phyloP scores from a whole-genome alignment of 1,140 invertebrate genomes.

The Panulirus ornatus region DNA sequence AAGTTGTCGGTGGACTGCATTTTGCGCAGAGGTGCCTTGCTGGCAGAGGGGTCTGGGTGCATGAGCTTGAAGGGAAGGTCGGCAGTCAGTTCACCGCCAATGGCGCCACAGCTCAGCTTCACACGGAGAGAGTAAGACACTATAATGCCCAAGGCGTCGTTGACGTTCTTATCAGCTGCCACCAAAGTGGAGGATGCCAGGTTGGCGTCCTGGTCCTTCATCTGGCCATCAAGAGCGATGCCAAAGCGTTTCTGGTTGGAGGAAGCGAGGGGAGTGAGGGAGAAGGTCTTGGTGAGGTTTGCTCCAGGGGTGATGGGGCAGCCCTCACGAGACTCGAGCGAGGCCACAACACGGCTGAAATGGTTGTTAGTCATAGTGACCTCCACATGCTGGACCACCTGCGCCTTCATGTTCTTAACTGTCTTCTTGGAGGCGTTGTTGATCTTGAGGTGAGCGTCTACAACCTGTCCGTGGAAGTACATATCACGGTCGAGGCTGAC shows the following conservation, averaged over 20 bases:
- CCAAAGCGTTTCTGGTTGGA: conserved; percentile 89
- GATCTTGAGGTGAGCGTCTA: conserved; percentile 89
- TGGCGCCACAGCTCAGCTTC: conserved; percentile 91
- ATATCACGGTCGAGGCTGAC: conserved; percentile 96
- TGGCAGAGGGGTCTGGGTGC: conserved; percentile 81
- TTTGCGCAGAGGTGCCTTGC: conserved; percentile 82
- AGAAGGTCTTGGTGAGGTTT: conserved; percentile 92
- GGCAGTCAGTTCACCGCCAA: conserved; percentile 91
- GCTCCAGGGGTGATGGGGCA: conserved; percentile 94
- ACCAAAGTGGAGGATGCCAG: conserved; percentile 92
- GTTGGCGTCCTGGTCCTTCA: conserved; percentile 94
- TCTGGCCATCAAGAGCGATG: conserved; percentile 90
- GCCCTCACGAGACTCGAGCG: conserved; percentile 92
- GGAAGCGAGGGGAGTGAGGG: conserved; percentile 89
- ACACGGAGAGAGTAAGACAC: conserved; percentile 93
- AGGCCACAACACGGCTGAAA: conserved; percentile 91
- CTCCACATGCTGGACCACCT: conserved; percentile 93
- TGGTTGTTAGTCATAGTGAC: conserved; percentile 95
- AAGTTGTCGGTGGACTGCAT: conserved; percentile 87
- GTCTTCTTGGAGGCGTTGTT: conserved; percentile 93
- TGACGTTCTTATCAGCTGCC: conserved; percentile 87
- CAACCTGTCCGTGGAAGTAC: conserved; percentile 96
- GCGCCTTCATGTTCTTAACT: conserved; percentile 90
- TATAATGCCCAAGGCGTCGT: conserved; percentile 92
- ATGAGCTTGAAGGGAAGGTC: conserved; percentile 94